Base-by-base conservation (phyloP, 1,140 invertebrate genomes). In the Ditylenchus dipsaci region DNA sequence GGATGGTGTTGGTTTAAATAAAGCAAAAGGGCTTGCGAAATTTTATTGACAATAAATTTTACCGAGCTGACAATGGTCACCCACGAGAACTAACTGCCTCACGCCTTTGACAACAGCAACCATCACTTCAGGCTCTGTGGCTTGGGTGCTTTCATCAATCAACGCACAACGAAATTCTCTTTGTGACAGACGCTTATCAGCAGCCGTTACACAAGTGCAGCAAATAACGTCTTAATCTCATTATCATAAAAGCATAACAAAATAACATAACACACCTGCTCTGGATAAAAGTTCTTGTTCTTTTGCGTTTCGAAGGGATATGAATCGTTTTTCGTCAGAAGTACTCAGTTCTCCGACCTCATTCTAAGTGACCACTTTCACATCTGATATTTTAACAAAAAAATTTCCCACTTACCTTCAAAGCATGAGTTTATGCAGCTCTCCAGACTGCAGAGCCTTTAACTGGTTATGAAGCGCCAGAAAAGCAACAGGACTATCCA, bases 111-210 rank as follows among this genome's bases (percentile, higher is more conserved):
- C 92, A 0, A 98, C 94, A 0, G 96, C 93, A 5, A 97, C 94
- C 92, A 97, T 95, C 80, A 94, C 96, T 78, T 97, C 94, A 0
- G 94, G 94, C 83, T 97, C 95, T 1, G 95, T 98, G 0, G 93
- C 92, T 85, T 98, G 91, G 45, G 86, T 88, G 74, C 93, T 95
- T 84, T 99, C 96, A 83, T 99, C 96, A 71, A 99, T 97, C 0
- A 99, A 87, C 67, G 98, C 97, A 7, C 93, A 95, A 75, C 93
- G 90, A 84, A 98, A 98, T 76, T 96, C 92, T 71, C 97, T 88
- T 33, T 92, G 87, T 3, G 90, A 88, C 1, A 99, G 83, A 26
- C 95, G 85, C 0, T 92, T 91, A 86, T 99, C 96, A 1, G 96
- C 95, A 15, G 96, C 94, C 43, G 94, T 94, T 0, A 99, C 95